phyloP scores from a whole-genome alignment of 2,113 vertebrate genomes.

The Bolborhynchus lineola region DNA sequence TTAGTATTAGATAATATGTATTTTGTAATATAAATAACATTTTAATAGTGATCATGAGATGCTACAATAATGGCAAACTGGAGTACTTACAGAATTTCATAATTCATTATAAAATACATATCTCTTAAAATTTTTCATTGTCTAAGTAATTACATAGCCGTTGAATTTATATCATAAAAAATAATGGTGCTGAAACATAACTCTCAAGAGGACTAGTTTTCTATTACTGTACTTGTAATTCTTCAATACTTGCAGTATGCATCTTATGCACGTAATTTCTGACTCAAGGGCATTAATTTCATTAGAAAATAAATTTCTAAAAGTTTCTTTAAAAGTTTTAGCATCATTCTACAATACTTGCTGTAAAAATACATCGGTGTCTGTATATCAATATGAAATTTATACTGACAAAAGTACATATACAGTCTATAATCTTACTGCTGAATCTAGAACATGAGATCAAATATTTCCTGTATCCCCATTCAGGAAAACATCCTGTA shows the following conservation, averaged over 20 bases:
- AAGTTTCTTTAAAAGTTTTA: background rate
- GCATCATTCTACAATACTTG: slow-evolving; percentile 4
- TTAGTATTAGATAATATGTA: background rate
- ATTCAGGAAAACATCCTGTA: background rate
- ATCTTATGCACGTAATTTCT: background rate
- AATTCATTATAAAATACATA: background rate
- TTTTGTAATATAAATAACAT: background rate
- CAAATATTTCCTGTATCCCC: background rate
- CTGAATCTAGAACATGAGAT: background rate
- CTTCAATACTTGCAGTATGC: background rate
- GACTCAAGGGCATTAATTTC: background rate
- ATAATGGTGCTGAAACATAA: background rate
- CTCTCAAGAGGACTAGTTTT: background rate
- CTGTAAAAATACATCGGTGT: background rate
- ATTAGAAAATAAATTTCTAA: background rate
- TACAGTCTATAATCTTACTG: background rate
- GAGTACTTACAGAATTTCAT: background rate
- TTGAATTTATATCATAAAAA: background rate
- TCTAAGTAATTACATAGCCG: background rate
- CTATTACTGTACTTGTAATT: background rate
- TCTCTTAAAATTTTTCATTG: background rate
- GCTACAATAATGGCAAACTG: background rate
- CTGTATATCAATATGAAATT: background rate
- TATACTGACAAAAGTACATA: background rate
- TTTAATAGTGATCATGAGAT: background rate